Conservation (phyloP, 2,888 invertebrate genomes). For the Tipula lateralis region DNA sequence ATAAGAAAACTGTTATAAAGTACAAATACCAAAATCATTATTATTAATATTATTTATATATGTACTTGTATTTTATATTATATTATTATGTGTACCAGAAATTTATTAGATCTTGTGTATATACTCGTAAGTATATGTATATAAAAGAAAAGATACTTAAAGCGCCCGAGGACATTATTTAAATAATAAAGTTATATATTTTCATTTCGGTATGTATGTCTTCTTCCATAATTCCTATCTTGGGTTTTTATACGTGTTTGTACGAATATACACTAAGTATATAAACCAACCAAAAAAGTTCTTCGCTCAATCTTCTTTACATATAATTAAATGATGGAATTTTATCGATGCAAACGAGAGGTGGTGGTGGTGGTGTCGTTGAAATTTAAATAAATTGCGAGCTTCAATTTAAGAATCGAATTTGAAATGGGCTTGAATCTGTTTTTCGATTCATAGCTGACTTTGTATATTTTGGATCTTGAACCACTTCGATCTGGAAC, state of each 20-base stretch:
- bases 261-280: not conserved
- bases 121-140: not conserved
- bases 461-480: no score
- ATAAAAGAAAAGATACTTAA: not conserved
- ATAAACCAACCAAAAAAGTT: not conserved
- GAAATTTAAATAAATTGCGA: not conserved
- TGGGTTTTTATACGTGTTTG: not conserved
- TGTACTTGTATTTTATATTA: not conserved
- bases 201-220: not conserved
- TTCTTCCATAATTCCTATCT: not conserved
- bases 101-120: not conserved
- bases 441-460: no score
- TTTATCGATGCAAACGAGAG: not conserved
- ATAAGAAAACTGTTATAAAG: not conserved
- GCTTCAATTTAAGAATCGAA: no score
- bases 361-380: not conserved
- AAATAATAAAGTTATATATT: not conserved
- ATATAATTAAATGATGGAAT: not conserved
- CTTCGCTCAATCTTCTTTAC: not conserved
- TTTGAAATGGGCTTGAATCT: no score
- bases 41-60: not conserved
- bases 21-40: not conserved
- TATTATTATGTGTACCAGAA: not conserved
- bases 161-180: conserved; percentile 11
- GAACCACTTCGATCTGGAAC: no score